phyloP scores from a whole-genome alignment of 2,113 vertebrate genomes.

The Sula dactylatra region DNA sequence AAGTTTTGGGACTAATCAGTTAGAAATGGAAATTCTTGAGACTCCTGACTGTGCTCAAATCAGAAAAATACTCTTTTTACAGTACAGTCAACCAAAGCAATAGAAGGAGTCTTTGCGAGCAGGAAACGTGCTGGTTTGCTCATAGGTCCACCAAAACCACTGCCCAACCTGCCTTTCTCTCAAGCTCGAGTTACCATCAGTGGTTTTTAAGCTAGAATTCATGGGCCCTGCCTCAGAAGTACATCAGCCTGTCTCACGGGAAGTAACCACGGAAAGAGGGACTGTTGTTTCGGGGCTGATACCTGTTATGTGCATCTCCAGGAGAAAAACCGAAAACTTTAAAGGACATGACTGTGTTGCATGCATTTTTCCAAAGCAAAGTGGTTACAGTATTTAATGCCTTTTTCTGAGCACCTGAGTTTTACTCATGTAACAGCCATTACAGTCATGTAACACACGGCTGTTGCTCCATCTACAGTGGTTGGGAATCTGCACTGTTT shows the following conservation, averaged over 20 bases:
- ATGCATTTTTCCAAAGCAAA: background rate
- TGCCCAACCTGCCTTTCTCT: background rate
- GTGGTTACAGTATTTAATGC: background rate
- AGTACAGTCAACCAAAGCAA: background rate
- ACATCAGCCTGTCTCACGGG: background rate
- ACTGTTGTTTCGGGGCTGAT: background rate
- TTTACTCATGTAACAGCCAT: rapidly evolving
- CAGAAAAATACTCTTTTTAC: background rate
- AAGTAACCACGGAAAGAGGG: too few relatives aligned
- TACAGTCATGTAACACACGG: background rate
- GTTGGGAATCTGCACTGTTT: background rate
- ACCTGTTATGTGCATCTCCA: background rate
- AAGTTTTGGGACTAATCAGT: background rate
- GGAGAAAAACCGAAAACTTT: background rate
- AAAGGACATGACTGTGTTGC: rapidly evolving
- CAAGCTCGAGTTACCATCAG: background rate
- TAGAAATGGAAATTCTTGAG: background rate
- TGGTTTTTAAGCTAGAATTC: background rate
- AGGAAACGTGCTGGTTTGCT: background rate
- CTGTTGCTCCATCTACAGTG: background rate
- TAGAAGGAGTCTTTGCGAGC: background rate
- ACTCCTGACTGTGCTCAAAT: background rate
- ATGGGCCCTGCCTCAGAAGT: background rate
- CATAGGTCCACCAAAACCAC: background rate
- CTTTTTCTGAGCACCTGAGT: background rate